These are phyloP conservation scores for Lepeophtheirus salmonis DNA, from an alignment of 1,140 invertebrate species.

Conservation along the genomic window DNA sequence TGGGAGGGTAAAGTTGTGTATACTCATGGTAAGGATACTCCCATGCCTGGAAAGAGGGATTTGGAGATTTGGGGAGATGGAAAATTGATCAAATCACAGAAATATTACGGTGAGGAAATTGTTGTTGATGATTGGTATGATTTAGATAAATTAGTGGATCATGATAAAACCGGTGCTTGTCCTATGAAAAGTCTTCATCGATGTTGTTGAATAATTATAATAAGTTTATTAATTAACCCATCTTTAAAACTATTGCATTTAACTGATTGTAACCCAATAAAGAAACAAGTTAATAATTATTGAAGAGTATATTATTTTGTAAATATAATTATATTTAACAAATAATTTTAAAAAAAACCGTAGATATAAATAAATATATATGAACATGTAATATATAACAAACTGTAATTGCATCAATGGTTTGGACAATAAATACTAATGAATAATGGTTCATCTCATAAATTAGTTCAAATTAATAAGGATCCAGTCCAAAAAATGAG, in stretches of 20 bases:
- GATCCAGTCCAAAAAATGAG: constrained; percentile 24
- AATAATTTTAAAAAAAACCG: too few relatives aligned
- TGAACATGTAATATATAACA: too few relatives aligned
- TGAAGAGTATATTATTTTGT: too few relatives aligned
- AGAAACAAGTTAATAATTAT: too few relatives aligned
- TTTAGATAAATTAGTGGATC: neutral
- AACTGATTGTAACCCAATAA: too few relatives aligned
- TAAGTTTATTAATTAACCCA: too few relatives aligned
- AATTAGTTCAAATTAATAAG: constrained; percentile 19
- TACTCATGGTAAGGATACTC: neutral
- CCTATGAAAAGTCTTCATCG: neutral
- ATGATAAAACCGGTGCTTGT: neutral
- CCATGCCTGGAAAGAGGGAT: neutral
- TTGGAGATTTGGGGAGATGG: neutral
- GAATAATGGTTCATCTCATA: neutral
- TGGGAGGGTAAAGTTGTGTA: neutral
- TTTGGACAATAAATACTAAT: constrained; percentile 2
- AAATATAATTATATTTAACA: too few relatives aligned
- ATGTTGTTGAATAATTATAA: neutral
- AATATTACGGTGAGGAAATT: neutral
- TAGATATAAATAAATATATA: too few relatives aligned
- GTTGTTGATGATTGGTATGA: neutral
- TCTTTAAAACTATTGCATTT: too few relatives aligned
- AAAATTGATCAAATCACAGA: neutral
- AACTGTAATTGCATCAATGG: too few relatives aligned